A percentile compares a stretch with the other conserved stretches of the same genome.
Evolutionary conservation across 2,797 vertebrate genomes (phyloP).

Genomic region (Antrozous pallidus): DNA sequence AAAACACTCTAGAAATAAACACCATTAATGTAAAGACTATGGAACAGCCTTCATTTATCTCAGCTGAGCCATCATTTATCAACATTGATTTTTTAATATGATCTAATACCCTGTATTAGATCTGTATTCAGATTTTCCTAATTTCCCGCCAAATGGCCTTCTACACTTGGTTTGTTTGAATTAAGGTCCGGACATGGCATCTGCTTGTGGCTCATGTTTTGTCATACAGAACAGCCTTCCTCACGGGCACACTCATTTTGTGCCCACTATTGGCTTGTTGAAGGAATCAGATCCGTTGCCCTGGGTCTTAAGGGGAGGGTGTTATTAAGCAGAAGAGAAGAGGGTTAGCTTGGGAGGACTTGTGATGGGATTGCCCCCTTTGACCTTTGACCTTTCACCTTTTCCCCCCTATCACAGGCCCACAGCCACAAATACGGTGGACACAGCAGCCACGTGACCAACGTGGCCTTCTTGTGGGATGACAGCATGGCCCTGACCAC

Average conservation of each 20-base stretch:
- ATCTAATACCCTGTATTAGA: not conserved
- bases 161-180: not conserved
- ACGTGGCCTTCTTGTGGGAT: conserved; percentile 91
- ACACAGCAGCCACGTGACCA: conserved; percentile 97
- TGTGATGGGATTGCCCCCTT: not conserved
- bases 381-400: not conserved
- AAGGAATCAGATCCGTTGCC: not conserved
- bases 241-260: not conserved
- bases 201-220: not conserved
- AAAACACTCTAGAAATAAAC: not conserved
- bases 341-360: not conserved
- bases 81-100: not conserved
- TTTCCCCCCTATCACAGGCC: conserved; percentile 81
- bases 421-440: conserved; percentile 89
- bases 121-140: not conserved
- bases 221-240: not conserved
- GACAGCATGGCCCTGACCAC: conserved; percentile 89
- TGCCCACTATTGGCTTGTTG: not conserved
- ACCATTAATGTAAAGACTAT: not conserved
- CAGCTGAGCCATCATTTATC: not conserved
- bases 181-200: not conserved
- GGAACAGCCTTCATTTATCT: not conserved
- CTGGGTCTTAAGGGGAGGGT: not conserved
- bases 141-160: not conserved
- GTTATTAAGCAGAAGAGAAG: not conserved